phyloP scores from a whole-genome alignment of 2,888 invertebrate species.

The Podotricha telesiphe region DNA sequence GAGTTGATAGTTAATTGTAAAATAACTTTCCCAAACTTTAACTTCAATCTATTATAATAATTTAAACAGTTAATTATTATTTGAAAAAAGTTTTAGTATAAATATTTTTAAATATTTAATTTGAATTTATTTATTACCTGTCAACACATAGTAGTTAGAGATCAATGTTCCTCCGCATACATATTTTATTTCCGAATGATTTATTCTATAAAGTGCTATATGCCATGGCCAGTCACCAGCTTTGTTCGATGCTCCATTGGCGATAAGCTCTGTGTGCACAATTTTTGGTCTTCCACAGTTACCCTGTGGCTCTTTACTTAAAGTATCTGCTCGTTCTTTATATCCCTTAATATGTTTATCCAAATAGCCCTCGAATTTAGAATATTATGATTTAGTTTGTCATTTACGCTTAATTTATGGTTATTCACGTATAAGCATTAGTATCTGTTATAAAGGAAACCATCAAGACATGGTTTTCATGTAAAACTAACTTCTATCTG shows the following conservation, averaged over 20 bases:
- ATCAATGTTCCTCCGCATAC: constrained; percentile 70
- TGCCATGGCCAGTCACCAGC: constrained; percentile 75
- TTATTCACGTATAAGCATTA: too few species aligned
- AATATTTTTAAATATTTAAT: too few species aligned
- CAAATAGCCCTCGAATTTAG: constrained; percentile 1
- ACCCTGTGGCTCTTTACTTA: not conserved
- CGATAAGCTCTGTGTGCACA: constrained; percentile 59
- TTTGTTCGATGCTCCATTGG: constrained; percentile 57
- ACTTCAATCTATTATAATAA: too few species aligned
- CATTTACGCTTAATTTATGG: too few species aligned
- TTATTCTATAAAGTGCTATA: constrained; percentile 58
- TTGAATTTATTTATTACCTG: too few species aligned
- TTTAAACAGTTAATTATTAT: too few species aligned
- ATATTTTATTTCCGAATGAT: constrained; percentile 52
- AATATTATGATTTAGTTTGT: not conserved
- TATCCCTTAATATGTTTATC: constrained; percentile 2
- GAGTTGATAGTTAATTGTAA: too few species aligned
- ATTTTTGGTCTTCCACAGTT: constrained; percentile 59
- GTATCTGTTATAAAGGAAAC: too few species aligned
- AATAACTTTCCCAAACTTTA: too few species aligned
- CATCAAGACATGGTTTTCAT: too few species aligned
- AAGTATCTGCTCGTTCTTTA: not conserved
- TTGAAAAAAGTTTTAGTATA: too few species aligned
- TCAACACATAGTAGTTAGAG: constrained; percentile 56
- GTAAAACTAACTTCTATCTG: too few species aligned